Percentiles rank a stretch among this genome's conserved stretches.
These are phyloP conservation scores for Hyposmocoma kahamanoa DNA, from an alignment of 1,140 invertebrate species.

Conservation along the genomic window DNA sequence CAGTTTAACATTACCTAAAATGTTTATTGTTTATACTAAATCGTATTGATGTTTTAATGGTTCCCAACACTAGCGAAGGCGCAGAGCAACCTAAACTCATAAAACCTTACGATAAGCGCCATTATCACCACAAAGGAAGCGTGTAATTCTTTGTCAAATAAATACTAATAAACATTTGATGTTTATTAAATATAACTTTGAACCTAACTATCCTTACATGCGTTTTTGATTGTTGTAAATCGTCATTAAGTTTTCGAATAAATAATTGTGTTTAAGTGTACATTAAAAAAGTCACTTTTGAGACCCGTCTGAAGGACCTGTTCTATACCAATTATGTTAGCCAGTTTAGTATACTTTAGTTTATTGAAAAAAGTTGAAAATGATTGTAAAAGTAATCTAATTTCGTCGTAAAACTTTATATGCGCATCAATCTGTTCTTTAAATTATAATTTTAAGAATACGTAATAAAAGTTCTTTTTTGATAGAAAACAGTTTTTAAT, in stretches of 20 bases:
- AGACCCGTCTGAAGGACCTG: too few relatives aligned
- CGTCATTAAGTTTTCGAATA: not conserved
- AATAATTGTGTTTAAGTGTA: constrained; percentile 1
- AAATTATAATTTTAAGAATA: too few relatives aligned
- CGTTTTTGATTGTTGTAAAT: constrained; percentile 30
- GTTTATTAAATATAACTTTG: constrained; percentile 65
- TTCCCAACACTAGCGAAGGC: constrained; percentile 25
- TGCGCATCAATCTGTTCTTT: too few relatives aligned
- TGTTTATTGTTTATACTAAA: too few relatives aligned
- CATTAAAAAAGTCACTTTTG: too few relatives aligned
- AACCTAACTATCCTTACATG: constrained; percentile 32
- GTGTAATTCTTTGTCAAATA: constrained; percentile 72
- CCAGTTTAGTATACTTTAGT: too few relatives aligned
- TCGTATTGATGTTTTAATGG: too few relatives aligned
- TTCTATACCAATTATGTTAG: constrained; percentile 1
- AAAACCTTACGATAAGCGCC: constrained; percentile 57
- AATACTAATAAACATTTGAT: constrained; percentile 65
- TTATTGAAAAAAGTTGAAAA: not conserved
- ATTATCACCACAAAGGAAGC: constrained; percentile 67
- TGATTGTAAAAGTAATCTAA: constrained; percentile 2
- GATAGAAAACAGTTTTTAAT: too few relatives aligned
- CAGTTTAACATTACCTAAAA: too few relatives aligned
- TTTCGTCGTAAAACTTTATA: constrained; percentile 1
- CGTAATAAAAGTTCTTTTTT: too few relatives aligned
- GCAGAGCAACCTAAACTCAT: constrained; percentile 29